Evolutionary conservation across 2,888 invertebrate genomes (phyloP).

Genomic region (Scaptomyza reducta): DNA sequence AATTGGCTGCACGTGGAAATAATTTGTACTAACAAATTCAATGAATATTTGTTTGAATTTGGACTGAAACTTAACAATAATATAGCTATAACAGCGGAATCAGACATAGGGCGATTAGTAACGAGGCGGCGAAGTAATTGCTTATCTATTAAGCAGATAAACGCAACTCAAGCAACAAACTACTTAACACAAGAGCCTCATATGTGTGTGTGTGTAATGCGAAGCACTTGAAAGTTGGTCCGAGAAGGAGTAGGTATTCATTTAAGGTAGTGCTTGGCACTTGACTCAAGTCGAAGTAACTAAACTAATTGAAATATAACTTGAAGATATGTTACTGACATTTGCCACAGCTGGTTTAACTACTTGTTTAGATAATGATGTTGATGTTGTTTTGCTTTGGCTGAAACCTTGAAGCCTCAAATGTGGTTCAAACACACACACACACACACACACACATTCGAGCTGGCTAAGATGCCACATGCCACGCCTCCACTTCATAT

Average conservation of each 20-base stretch:
- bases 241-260: neutral
- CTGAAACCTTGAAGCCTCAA: conserved; percentile 30
- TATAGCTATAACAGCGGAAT: too few species aligned
- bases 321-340: conserved; percentile 20
- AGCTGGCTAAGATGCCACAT: conserved; percentile 35
- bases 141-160: neutral
- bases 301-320: conserved; percentile 57
- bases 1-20: too few species aligned
- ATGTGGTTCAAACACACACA: neutral
- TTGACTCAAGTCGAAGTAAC: conserved; percentile 15
- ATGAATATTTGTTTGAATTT: too few species aligned
- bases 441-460: conserved; percentile 14
- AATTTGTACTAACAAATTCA: too few species aligned
- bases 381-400: conserved; percentile 13
- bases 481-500: neutral
- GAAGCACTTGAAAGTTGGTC: neutral
- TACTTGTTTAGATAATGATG: neutral
- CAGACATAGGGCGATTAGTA: too few species aligned
- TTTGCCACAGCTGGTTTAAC: neutral
- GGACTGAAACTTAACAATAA: too few species aligned
- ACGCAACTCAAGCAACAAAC: neutral
- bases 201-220: too few species aligned
- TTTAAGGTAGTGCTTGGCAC: neutral
- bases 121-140: too few species aligned
- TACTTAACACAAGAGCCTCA: neutral